phyloP scores from a whole-genome alignment of 2,113 vertebrate species.

The Bothrops jararaca region DNA sequence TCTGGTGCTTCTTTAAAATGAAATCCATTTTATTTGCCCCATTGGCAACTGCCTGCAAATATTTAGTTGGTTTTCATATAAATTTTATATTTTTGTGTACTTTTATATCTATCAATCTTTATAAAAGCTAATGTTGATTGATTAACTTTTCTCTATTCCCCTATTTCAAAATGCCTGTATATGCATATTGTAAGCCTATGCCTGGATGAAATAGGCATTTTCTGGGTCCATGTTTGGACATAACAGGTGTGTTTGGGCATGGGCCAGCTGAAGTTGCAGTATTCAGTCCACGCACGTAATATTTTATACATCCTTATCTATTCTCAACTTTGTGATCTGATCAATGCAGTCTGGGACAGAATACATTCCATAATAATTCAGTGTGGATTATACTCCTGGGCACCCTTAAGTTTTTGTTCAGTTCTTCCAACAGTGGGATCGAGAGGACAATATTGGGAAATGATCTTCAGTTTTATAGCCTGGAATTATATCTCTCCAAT shows the following conservation, averaged over 20 bases:
- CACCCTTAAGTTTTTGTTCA: constrained; percentile 13
- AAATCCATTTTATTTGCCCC: constrained; percentile 43
- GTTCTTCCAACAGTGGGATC: not conserved
- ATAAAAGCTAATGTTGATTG: constrained; percentile 24
- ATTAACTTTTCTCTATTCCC: not conserved
- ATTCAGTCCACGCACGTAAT: not conserved
- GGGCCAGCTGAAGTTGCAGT: not conserved
- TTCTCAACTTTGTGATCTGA: not conserved
- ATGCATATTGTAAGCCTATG: not conserved
- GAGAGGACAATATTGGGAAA: not conserved
- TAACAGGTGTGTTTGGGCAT: not conserved
- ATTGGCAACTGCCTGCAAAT: constrained; percentile 32
- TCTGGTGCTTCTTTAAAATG: not conserved
- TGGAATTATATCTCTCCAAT: not conserved
- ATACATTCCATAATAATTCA: constrained; percentile 26
- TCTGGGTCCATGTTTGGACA: not conserved
- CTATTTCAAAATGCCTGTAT: not conserved
- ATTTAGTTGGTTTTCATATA: constrained; percentile 39
- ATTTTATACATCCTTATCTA: not conserved
- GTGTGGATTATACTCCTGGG: constrained; percentile 33
- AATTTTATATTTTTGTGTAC: constrained; percentile 48
- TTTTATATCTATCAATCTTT: constrained; percentile 52
- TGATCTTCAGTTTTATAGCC: not conserved
- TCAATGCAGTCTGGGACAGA: accelerated
- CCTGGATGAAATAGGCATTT: not conserved